Conservation (phyloP, 2,113 vertebrate genomes). For the Gila orcuttii region DNA sequence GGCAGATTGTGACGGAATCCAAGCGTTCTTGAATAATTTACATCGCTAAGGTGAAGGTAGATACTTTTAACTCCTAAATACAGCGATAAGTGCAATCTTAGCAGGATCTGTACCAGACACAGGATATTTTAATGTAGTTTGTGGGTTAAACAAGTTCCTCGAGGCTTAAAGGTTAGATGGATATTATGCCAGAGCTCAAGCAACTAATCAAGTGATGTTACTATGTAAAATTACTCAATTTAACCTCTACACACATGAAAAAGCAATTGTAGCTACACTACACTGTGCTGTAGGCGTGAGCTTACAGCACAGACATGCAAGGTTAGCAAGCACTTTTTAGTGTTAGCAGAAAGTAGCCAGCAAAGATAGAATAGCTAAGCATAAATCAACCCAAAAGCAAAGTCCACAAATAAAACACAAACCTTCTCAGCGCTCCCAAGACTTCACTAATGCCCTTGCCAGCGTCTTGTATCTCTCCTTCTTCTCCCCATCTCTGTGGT, state of each 20-base stretch:
- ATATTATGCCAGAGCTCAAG: constrained; percentile 24
- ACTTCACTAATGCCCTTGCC: constrained; percentile 45
- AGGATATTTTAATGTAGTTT: constrained; percentile 53
- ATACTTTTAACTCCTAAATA: constrained; percentile 40
- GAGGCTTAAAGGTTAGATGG: constrained; percentile 48
- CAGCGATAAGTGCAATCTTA: constrained; percentile 46
- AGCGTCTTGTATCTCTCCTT: constrained; percentile 51
- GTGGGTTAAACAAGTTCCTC: constrained; percentile 34
- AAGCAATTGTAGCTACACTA: too few relatives aligned
- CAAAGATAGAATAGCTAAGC: too few relatives aligned
- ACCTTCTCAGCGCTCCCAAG: constrained; percentile 24
- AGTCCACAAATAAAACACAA: constrained; percentile 5
- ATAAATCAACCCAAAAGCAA: not conserved
- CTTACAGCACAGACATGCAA: not conserved
- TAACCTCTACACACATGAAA: not conserved
- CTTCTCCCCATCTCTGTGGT: constrained; percentile 41
- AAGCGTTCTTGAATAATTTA: constrained; percentile 46
- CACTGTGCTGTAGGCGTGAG: not conserved
- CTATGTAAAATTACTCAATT: not conserved
- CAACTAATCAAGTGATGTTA: constrained; percentile 1
- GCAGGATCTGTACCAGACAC: constrained; percentile 54
- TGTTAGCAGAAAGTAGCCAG: not conserved
- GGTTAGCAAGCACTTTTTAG: not conserved
- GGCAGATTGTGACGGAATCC: constrained; percentile 43
- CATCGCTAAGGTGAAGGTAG: constrained; percentile 31